Base-by-base conservation (phyloP, 2,113 vertebrate species). In the Opisthocomus hoazin region DNA sequence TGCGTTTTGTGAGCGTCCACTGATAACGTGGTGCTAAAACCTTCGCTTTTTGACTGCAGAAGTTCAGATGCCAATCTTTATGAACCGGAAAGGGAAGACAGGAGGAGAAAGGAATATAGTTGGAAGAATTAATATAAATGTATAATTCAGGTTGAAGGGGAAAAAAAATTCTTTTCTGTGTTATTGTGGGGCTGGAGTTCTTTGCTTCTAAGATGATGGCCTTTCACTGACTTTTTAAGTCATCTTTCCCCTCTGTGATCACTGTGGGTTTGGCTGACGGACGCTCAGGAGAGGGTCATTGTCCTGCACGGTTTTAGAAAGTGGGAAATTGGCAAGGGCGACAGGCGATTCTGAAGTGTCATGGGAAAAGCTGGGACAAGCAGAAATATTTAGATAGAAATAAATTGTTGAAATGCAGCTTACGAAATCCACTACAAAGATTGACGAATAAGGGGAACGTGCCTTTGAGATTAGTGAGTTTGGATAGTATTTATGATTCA, bases 401-500 rank as follows among this genome's bases (percentile, higher is more conserved):
- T 77, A 93, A 95, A 85, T 91, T 79, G 66, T 89, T 91, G 93
- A 96, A 93, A 96, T 88, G 76, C 54, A 39, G 30, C 69, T 96
- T 93, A 77, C 0, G 7, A 95, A 94, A 96, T 94, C 71, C 36
- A 78, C 86, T 90, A 86, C 53, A 51, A 56, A 85, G 66, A 86
- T 43, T 81, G 88, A 92, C 85, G 89, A 84, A 88, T 86, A 83
- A 60, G 39, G 85, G 60, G 61, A 93, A 87, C 86, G 4, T 84
- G 60, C 36, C 39, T 87, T 81, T 90, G 46, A 90, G 80, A 75
- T 78, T 68, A 63, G 66, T 92, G 78, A 66, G 53, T 78, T 85
- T 81, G 39, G 39, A 32, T 57, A 41, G 19, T 61, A 21, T 60
- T 93, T 81, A 66, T 41, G 51, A 78, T 75, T 71, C 20, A 32